Evolutionary conservation across 2,888 invertebrate genomes (phyloP).

Genomic region (Leptogaster cylindrica): DNA sequence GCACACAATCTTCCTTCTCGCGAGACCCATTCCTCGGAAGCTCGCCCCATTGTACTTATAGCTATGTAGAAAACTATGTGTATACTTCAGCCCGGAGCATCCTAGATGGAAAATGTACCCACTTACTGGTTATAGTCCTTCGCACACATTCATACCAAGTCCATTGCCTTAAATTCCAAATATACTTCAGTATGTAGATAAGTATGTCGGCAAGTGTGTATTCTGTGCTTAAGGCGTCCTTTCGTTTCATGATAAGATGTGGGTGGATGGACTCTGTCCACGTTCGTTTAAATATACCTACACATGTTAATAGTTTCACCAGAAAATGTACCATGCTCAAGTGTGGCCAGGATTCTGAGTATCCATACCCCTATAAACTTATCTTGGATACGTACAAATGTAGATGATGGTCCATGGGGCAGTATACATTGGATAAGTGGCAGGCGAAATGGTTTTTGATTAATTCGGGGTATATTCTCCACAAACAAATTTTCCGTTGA

Average conservation of each 20-base stretch:
- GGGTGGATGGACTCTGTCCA: constrained; percentile 50
- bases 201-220: constrained; percentile 41
- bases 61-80: constrained; percentile 17
- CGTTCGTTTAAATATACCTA: constrained; percentile 45
- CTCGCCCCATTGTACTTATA: constrained; percentile 33
- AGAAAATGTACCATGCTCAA: background rate
- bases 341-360: constrained; percentile 33
- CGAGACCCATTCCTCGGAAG: constrained; percentile 44
- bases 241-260: constrained; percentile 51
- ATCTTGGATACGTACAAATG: constrained; percentile 45
- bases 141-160: constrained; percentile 9
- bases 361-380: constrained; percentile 48
- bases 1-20: constrained; percentile 43
- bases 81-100: constrained; percentile 37
- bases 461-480: constrained; percentile 51
- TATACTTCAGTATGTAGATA: constrained; percentile 35
- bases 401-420: constrained; percentile 50
- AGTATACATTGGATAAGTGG: constrained; percentile 51
- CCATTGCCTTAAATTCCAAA: constrained; percentile 27
- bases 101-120: constrained; percentile 43
- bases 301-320: constrained; percentile 45
- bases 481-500: constrained; percentile 45
- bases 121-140: constrained; percentile 29
- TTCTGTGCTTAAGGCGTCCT: constrained; percentile 51
- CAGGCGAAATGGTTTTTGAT: constrained; percentile 52